These are phyloP conservation scores for Plagiodera versicolora DNA, from an alignment of 2,888 invertebrate genomes.

Conservation along the genomic window DNA sequence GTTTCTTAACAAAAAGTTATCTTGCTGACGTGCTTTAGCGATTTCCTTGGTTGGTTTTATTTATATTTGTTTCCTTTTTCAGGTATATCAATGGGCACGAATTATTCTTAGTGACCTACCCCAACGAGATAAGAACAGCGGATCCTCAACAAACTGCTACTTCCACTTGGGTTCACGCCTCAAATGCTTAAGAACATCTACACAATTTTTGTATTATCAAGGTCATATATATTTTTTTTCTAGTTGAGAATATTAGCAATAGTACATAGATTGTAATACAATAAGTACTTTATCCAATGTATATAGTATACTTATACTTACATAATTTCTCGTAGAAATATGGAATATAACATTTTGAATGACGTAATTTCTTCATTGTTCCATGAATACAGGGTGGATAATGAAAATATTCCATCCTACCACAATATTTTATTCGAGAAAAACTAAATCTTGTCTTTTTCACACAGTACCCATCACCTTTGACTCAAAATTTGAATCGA, in stretches of 20 bases:
- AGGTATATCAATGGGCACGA: slow-evolving; percentile 51
- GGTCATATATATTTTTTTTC: not conserved
- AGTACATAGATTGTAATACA: not conserved
- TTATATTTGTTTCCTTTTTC: slow-evolving; percentile 24
- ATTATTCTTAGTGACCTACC: slow-evolving; percentile 49
- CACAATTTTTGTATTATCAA: not conserved
- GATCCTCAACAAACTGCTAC: slow-evolving; percentile 30
- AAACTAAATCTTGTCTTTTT: too few species aligned
- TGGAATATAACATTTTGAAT: not conserved
- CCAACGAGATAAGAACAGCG: slow-evolving; percentile 44
- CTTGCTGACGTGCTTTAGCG: too few species aligned
- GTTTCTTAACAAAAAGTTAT: too few species aligned
- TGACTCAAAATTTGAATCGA: too few species aligned
- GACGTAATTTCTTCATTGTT: not conserved
- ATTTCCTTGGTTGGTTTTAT: too few species aligned
- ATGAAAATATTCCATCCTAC: too few species aligned
- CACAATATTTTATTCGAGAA: too few species aligned
- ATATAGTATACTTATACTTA: not conserved
- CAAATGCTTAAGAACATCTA: slow-evolving; percentile 22
- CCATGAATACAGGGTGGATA: too few species aligned
- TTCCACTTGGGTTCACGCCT: slow-evolving; percentile 28
- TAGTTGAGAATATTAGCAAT: slow-evolving; percentile 8
- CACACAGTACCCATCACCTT: too few species aligned
- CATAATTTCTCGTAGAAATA: not conserved
- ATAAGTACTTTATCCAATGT: not conserved